Evolutionary conservation across 1,140 invertebrate genomes (phyloP), one percentile per base, ranked within the genome.

Genomic region (Doryteuthis pealeii): DNA sequence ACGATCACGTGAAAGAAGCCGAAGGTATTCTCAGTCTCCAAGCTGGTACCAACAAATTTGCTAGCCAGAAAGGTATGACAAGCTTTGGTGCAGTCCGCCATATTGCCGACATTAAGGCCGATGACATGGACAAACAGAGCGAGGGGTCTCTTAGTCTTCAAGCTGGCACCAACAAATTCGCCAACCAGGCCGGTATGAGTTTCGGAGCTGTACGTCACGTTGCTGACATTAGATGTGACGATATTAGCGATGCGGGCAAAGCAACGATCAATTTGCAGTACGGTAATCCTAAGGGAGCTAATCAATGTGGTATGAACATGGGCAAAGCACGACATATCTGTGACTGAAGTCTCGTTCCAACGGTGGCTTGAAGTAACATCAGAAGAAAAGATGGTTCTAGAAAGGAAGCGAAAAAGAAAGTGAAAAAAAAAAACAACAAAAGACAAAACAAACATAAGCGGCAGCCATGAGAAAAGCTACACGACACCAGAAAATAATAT

Each of bases 321-420:
- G 95, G 95, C 77, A 96, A 96, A 88, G 95, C 94, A 78, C 90
- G 95, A 88, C 95, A 97, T 89, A 96, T 97, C 28, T 74, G 77
- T 26, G 81, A 82, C 66, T 68, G 31, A 68, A 26, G 58, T 40
- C 35, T 40, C 35, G 35, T 40, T 40, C 10, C 35, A 40, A 5
- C 35, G 35, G 35, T 40, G 35, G 35, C 35, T 40, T 40, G 35
- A 40, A 40, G 35, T 40, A 40, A 40, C 10, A 40, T 10, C 35
- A 40, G 10, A 40, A 40, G 35, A 40, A 40, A 40, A 40, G 3
- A 10, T 5, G 10, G 35, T 40, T 5, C 3, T 40, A 5, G 3
- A 40, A 40, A 40, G 35, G 35, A 40, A 10, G 35, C 4, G 35
- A 40, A 40, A 40, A 40, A 40, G 10, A 10, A 40, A 40, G 10